Conservation (phyloP, 2,888 invertebrate genomes). For the Torymus auratus region DNA sequence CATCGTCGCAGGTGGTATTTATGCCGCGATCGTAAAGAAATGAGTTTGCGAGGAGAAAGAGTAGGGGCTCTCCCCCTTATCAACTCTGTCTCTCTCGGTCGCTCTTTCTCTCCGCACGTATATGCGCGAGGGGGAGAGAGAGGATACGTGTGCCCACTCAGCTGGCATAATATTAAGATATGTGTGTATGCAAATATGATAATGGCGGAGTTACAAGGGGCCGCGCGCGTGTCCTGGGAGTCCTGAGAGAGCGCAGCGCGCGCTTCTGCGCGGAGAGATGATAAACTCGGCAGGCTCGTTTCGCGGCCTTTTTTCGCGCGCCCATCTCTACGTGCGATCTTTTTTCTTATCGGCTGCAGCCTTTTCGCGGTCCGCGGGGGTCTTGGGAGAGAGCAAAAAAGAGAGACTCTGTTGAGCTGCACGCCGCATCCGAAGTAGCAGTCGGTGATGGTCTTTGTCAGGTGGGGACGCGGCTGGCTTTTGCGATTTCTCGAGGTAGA, state of each 20-base stretch:
- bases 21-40: conserved; percentile 53
- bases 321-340: conserved; percentile 9
- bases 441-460: no score
- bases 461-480: no score
- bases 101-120: background rate
- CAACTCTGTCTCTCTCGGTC: conserved; percentile 3
- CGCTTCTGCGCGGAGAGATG: conserved; percentile 6
- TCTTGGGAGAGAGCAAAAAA: no score
- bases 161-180: conserved; percentile 64
- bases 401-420: no score
- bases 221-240: conserved; percentile 16
- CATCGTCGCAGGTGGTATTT: conserved; percentile 55
- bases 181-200: conserved; percentile 64
- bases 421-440: no score
- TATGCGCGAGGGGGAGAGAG: background rate
- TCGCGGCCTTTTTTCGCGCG: conserved; percentile 15
- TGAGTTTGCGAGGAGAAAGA: conserved; percentile 21
- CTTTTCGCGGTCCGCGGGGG: no score
- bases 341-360: background rate
- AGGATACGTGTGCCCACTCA: background rate
- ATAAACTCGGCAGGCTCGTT: conserved; percentile 47
- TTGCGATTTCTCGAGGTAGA: no score
- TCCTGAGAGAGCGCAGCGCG: conserved; percentile 5
- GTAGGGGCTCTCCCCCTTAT: background rate
- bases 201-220: conserved; percentile 59